Evolutionary conservation across 2,797 vertebrate genomes (phyloP).

Genomic region (Mus minutoides): DNA sequence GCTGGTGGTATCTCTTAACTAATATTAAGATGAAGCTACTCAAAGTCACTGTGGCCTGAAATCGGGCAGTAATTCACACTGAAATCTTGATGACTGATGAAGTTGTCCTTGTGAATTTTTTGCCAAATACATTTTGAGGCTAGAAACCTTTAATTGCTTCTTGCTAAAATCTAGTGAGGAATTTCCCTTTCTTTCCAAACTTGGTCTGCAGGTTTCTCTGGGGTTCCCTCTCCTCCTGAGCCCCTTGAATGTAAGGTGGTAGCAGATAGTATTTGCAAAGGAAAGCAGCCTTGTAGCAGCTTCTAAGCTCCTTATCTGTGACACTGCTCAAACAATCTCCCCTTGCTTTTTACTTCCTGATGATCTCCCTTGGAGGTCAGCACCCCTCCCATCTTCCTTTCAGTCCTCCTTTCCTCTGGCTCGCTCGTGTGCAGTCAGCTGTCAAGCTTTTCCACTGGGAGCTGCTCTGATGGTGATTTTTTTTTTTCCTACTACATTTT

Average conservation of each 20-base stretch:
- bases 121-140: slow-evolving; percentile 57
- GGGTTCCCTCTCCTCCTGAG: neutral
- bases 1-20: slow-evolving; percentile 59
- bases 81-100: slow-evolving; percentile 20
- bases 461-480: neutral
- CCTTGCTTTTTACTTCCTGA: neutral
- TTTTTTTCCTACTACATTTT: slow-evolving; percentile 9
- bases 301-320: neutral
- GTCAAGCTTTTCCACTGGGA: slow-evolving; percentile 3
- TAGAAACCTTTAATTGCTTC: slow-evolving; percentile 18
- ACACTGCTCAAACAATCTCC: neutral
- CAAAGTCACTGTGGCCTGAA: slow-evolving; percentile 35
- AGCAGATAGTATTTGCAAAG: slow-evolving; percentile 28
- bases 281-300: neutral
- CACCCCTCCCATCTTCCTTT: no score
- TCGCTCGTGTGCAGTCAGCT: neutral
- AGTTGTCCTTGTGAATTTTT: slow-evolving; percentile 43
- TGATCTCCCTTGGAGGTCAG: neutral
- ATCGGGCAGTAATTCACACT: slow-evolving; percentile 46
- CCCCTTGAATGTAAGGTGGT: neutral
- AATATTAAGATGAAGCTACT: slow-evolving; percentile 61
- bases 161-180: slow-evolving; percentile 30
- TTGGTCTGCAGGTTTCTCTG: neutral
- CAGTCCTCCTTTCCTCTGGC: neutral
- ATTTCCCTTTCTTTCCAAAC: slow-evolving; percentile 26